A percentile compares a stretch with the other conserved stretches of the same genome.
Conservation (phyloP, 2,888 invertebrate genomes). For the Eupithecia centaureata region DNA sequence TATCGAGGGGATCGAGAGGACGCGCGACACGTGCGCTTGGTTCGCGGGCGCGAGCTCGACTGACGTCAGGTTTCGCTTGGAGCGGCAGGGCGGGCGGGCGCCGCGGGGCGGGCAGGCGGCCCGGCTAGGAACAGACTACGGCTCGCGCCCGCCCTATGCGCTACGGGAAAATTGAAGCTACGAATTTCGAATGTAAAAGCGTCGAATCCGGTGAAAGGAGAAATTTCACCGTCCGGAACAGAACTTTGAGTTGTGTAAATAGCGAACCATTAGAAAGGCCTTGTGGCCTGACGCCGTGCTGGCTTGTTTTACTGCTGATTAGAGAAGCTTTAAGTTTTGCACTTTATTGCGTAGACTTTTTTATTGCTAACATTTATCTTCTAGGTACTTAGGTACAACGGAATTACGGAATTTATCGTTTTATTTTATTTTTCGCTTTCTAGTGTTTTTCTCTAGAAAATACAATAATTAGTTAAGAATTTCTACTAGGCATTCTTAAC, state of each 20-base stretch:
- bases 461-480: not conserved
- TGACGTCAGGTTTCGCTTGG: slow-evolving; percentile 65
- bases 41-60: slow-evolving; percentile 64
- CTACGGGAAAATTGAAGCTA: slow-evolving; percentile 71
- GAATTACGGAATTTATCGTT: not conserved
- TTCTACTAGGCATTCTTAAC: no score
- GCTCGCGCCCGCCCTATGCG: slow-evolving; percentile 70
- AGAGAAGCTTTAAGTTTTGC: slow-evolving; percentile 10
- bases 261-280: slow-evolving; percentile 22
- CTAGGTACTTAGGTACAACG: not conserved
- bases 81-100: slow-evolving; percentile 52
- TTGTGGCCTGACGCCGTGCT: slow-evolving; percentile 10
- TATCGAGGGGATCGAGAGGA: slow-evolving; percentile 44
- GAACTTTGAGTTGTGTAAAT: slow-evolving; percentile 48
- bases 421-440: not conserved
- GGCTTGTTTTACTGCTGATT: slow-evolving; percentile 26
- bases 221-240: slow-evolving; percentile 46
- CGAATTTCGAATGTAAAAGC: slow-evolving; percentile 60
- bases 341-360: slow-evolving; percentile 1
- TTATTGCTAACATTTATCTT: not conserved
- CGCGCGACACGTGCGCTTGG: slow-evolving; percentile 51
- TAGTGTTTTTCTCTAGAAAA: not conserved
- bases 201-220: slow-evolving; percentile 54
- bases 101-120: slow-evolving; percentile 56
- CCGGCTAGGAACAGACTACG: slow-evolving; percentile 67